phyloP scores from a whole-genome alignment of 2,797 vertebrate genomes.

The Agapornis canus region DNA sequence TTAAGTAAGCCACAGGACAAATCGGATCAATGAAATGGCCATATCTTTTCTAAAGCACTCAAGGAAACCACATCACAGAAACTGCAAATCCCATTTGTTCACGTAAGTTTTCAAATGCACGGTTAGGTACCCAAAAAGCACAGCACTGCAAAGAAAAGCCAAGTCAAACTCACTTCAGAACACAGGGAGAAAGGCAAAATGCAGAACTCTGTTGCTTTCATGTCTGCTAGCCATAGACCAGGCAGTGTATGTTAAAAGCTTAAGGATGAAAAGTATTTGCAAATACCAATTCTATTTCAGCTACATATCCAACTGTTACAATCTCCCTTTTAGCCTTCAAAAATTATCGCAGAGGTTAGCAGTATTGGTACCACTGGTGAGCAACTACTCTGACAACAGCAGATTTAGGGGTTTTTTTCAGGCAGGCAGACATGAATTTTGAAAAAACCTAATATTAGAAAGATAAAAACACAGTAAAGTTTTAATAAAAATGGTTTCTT shows the following conservation, averaged over 20 bases:
- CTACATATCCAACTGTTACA: background rate
- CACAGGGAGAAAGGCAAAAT: slow-evolving; percentile 44
- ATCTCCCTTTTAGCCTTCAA: background rate
- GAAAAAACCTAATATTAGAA: slow-evolving; percentile 12
- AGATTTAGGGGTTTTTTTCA: background rate
- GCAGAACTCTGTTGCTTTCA: slow-evolving; percentile 35
- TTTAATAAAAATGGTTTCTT: slow-evolving; percentile 51
- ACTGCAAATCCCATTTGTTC: slow-evolving; percentile 4
- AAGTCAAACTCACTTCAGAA: slow-evolving; percentile 59
- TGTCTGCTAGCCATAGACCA: slow-evolving; percentile 42
- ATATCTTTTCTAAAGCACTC: background rate
- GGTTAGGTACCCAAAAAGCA: slow-evolving; percentile 57
- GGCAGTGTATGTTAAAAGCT: background rate
- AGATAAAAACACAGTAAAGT: background rate
- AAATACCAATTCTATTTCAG: background rate
- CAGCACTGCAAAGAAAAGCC: slow-evolving; percentile 65
- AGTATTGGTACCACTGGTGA: background rate
- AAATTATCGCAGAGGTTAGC: background rate
- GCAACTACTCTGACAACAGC: background rate
- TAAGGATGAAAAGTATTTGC: background rate
- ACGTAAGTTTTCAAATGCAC: slow-evolving; percentile 1
- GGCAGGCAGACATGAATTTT: slow-evolving; percentile 61
- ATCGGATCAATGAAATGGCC: background rate
- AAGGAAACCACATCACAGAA: slow-evolving; percentile 7
- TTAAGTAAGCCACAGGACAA: background rate